Conservation (phyloP, 2,113 vertebrate genomes). For the Abramis brama region DNA sequence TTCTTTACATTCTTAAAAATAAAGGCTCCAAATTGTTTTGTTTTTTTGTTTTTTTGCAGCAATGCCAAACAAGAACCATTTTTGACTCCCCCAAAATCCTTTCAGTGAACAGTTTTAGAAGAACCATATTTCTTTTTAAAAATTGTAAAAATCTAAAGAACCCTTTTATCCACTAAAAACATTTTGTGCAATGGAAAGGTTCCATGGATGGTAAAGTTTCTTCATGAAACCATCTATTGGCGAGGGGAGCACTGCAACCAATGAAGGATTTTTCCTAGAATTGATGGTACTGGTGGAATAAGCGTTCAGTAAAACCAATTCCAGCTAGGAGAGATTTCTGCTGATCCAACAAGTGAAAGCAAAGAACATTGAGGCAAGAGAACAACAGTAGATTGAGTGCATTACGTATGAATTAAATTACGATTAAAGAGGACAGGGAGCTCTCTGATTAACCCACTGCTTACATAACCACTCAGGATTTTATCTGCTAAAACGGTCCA, state of each 20-base stretch:
- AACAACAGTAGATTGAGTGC: background rate
- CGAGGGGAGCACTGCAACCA: background rate
- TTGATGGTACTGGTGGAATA: background rate
- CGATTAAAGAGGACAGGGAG: constrained; percentile 22
- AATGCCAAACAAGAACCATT: too few species aligned
- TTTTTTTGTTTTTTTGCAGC: too few species aligned
- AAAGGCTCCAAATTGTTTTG: too few species aligned
- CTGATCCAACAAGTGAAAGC: background rate
- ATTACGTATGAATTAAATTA: constrained; percentile 21
- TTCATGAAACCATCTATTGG: too few species aligned
- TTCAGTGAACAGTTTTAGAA: too few species aligned
- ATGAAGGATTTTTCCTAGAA: background rate
- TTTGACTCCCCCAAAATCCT: too few species aligned
- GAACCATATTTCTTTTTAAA: too few species aligned
- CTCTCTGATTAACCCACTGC: constrained; percentile 24
- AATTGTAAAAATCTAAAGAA: too few species aligned
- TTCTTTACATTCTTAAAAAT: background rate
- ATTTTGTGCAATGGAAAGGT: too few species aligned
- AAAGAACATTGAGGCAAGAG: background rate
- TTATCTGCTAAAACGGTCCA: background rate
- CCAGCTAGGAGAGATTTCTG: background rate
- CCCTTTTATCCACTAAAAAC: too few species aligned
- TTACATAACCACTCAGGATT: constrained; percentile 33
- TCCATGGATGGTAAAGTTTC: too few species aligned
- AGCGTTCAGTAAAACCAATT: background rate